phyloP scores from a whole-genome alignment of 1,140 invertebrate species.

The Bombus waltoni region DNA sequence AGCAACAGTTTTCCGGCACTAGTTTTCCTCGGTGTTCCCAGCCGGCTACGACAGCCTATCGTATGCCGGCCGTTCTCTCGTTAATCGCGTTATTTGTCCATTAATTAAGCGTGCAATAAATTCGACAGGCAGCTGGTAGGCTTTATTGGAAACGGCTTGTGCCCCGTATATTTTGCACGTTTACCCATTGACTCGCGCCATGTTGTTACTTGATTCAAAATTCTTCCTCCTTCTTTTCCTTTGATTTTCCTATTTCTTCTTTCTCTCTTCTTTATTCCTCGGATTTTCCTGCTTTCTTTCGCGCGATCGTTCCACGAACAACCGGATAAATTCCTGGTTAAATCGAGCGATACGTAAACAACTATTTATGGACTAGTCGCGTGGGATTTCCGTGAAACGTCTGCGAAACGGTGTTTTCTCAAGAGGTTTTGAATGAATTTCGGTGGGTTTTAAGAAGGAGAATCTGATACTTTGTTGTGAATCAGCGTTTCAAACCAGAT shows the following conservation, averaged over 20 bases:
- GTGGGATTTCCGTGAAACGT: not conserved
- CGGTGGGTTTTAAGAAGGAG: not conserved
- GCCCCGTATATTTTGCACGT: slow-evolving; percentile 35
- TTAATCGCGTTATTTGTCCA: slow-evolving; percentile 72
- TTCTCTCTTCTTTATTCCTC: no score
- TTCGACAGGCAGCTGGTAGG: slow-evolving; percentile 31
- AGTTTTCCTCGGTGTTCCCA: not conserved
- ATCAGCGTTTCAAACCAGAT: not conserved
- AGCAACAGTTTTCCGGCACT: slow-evolving; percentile 53
- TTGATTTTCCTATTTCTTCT: not conserved
- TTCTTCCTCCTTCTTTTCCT: not conserved
- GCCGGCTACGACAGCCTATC: slow-evolving; percentile 51
- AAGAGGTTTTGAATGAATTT: slow-evolving; percentile 1
- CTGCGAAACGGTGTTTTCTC: not conserved
- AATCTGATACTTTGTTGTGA: not conserved
- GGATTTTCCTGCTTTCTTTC: not conserved
- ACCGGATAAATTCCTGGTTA: slow-evolving; percentile 14
- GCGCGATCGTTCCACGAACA: not conserved
- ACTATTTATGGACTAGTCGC: not conserved
- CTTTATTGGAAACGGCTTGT: slow-evolving; percentile 32
- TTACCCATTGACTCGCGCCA: slow-evolving; percentile 2
- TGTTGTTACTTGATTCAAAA: not conserved
- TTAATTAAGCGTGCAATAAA: slow-evolving; percentile 72
- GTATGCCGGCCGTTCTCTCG: slow-evolving; percentile 27
- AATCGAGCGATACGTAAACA: slow-evolving; percentile 8